Base-by-base conservation (phyloP, 2,888 invertebrate species). In the Dione vanillae region DNA sequence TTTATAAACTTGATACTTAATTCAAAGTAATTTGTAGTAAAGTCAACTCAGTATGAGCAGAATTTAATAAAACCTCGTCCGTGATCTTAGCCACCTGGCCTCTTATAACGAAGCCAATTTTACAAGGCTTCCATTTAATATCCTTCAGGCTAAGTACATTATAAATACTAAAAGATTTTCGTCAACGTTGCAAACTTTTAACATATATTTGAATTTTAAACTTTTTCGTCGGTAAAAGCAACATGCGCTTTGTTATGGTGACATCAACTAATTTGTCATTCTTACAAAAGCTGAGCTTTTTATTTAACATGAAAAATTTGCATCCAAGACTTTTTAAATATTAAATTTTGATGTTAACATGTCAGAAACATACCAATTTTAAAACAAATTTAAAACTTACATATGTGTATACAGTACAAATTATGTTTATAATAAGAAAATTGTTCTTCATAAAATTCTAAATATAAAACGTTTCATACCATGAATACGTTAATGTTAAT, bases 91-190 rank as follows among this genome's bases (percentile, higher is more conserved):
- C 71, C 69, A 74, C 72, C 70, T 73, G 72, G 65, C 67, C 67
- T 62, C 70, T 69, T 72, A 58, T 73, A 74, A 70, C 68, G 74
- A 72, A 72, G 74, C 70, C 70, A 74, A 74, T 74, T 73, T 74
- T 49, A 66, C 40, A 66, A 59, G 51, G 65, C 52, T 59, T 64
- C 67, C 64, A 67, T 70, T 70, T 73, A 70, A 73, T 73, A 73
- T 73, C 65, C 69, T 65, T n/a, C 47, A n/a, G 51, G 62, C 52
- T 69, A 66, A 69, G 70, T 67, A 64, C 49, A 70, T 70, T 59
- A 67, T 67, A 65, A 72, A 68, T 69, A 69, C 49, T 56, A 62
- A 62, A 67, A 68, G 58, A 62, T 64, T 71, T 58, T 64, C 58
- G 58, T 64, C 45, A 68, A 69, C 41, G 20, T 41, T 40, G 37